phyloP scores from a whole-genome alignment of 2,797 vertebrate genomes.

The Eurystomus glaucurus region DNA sequence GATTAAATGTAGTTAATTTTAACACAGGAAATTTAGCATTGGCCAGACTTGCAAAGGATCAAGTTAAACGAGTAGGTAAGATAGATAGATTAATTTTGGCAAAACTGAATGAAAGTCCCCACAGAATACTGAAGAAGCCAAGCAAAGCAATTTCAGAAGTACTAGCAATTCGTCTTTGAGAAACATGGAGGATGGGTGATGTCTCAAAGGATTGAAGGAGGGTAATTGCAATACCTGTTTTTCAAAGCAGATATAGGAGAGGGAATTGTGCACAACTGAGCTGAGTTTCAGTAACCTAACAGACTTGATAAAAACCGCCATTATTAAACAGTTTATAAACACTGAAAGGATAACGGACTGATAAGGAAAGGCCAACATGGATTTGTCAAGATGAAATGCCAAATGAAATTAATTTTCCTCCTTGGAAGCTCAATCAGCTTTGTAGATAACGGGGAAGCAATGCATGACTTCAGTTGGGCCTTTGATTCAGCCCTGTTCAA shows the following conservation, averaged over 20 bases:
- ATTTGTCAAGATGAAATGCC: constrained; percentile 30
- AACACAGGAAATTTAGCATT: neutral
- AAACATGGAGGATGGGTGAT: neutral
- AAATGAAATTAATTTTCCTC: constrained; percentile 24
- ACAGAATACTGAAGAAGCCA: constrained; percentile 22
- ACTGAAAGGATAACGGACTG: constrained; percentile 12
- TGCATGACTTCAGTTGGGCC: neutral
- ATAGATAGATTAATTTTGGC: constrained; percentile 17
- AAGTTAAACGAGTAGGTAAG: neutral
- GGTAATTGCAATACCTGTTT: neutral
- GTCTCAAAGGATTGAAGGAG: constrained; percentile 34
- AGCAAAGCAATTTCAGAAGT: constrained; percentile 45
- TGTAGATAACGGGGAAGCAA: neutral
- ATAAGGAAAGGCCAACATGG: constrained; percentile 3
- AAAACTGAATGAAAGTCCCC: constrained; percentile 33
- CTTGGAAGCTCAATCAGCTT: neutral
- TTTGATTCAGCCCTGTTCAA: neutral
- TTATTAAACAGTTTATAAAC: constrained; percentile 17
- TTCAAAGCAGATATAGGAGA: constrained; percentile 23
- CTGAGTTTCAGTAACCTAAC: constrained; percentile 1
- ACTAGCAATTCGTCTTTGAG: constrained; percentile 37
- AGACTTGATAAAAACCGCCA: neutral
- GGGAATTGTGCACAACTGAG: neutral
- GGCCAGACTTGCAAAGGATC: neutral
- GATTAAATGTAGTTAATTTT: neutral